Evolutionary conservation across 2,797 vertebrate species (phyloP).

Genomic region (Tympanoctomys barrerae): DNA sequence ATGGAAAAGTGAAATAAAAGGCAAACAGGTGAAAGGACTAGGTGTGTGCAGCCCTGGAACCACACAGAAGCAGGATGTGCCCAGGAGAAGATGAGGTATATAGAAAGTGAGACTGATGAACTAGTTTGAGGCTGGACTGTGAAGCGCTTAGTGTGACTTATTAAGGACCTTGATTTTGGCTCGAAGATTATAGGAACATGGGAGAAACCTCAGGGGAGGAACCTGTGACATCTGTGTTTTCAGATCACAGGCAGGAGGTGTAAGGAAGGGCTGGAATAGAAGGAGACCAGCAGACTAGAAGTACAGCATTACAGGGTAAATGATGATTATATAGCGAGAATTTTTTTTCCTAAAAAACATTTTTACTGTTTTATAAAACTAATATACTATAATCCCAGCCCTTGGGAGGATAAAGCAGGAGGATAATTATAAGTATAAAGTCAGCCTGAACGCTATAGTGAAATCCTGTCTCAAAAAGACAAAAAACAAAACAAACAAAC

Average conservation of each 20-base stretch:
- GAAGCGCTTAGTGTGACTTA: neutral
- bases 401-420: too few species aligned
- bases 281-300: neutral
- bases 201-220: neutral
- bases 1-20: constrained; percentile 18
- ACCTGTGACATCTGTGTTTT: neutral
- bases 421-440: too few species aligned
- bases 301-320: neutral
- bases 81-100: neutral
- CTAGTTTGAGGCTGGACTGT: neutral
- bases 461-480: too few species aligned
- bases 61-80: neutral
- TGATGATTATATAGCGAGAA: neutral
- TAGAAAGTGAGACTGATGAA: neutral
- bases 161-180: neutral
- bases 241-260: neutral
- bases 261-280: constrained; percentile 21
- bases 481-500: too few species aligned
- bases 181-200: neutral
- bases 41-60: neutral
- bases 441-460: too few species aligned
- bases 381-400: neutral
- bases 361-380: constrained; percentile 49
- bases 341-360: neutral
- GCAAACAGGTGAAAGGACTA: neutral